These are phyloP conservation scores for Thalassoma bifasciatum DNA, from an alignment of 2,113 vertebrate genomes.

Conservation along the genomic window DNA sequence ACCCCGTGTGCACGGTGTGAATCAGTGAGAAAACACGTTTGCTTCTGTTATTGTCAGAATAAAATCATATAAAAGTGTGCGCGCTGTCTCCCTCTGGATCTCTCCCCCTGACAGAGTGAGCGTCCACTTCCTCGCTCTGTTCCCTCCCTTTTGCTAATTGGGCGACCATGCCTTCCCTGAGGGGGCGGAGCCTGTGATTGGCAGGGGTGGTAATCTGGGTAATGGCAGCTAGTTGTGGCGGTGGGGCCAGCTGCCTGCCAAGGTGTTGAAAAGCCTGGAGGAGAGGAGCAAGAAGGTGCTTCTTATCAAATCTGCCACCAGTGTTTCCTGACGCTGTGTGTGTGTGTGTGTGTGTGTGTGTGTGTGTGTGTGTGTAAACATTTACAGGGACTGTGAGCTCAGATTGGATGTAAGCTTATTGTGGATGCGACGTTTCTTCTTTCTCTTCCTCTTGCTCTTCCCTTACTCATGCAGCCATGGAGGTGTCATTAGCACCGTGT, in stretches of 20 bases:
- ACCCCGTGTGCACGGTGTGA: constrained; percentile 23
- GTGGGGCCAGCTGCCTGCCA: constrained; percentile 66
- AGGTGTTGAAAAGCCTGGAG: constrained; percentile 69
- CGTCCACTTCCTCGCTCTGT: background rate
- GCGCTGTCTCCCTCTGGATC: background rate
- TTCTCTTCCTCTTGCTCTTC: constrained; percentile 4
- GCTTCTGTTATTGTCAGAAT: background rate
- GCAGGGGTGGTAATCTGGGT: constrained; percentile 75
- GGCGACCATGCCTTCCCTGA: constrained; percentile 31
- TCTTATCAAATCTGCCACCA: constrained; percentile 33
- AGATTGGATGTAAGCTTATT: constrained; percentile 8
- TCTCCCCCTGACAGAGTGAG: no score
- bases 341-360: no score
- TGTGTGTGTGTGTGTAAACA: no score
- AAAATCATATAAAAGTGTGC: background rate
- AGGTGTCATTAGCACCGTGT: constrained; percentile 71
- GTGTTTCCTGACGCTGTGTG: constrained; percentile 13
- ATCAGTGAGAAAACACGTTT: constrained; percentile 45
- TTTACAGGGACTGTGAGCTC: constrained; percentile 26
- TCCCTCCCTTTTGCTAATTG: constrained; percentile 58
- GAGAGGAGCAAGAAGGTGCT: constrained; percentile 21
- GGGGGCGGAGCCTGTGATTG: constrained; percentile 58
- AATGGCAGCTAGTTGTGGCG: constrained; percentile 55
- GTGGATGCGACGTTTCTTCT: background rate
- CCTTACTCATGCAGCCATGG: constrained; percentile 34